A percentile compares a stretch with the other conserved stretches of the same genome.
Evolutionary conservation across 2,113 vertebrate genomes (phyloP).

Genomic region (Lipophrys pholis): DNA sequence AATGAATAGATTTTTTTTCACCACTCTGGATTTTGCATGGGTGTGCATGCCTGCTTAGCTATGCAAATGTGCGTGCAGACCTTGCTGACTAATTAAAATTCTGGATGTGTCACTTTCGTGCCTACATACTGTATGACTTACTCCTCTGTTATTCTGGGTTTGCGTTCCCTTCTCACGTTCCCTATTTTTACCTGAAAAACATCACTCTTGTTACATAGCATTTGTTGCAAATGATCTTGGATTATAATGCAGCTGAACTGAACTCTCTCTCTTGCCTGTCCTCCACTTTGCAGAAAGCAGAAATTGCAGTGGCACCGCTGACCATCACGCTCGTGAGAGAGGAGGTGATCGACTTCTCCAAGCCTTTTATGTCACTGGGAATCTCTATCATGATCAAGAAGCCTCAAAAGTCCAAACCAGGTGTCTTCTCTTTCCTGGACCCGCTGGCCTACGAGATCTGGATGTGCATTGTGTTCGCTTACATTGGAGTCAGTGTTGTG

Average conservation of each 20-base stretch:
- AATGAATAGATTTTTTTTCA: conserved; percentile 51
- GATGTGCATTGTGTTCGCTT: conserved; percentile 99
- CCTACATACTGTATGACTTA: conserved; percentile 56
- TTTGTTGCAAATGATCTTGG: background rate
- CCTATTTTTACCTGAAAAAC: background rate
- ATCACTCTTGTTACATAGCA: background rate
- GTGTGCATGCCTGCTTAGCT: background rate
- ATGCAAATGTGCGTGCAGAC: conserved; percentile 34
- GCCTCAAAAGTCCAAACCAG: conserved; percentile 99
- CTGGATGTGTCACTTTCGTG: conserved; percentile 45
- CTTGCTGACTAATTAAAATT: conserved; percentile 57
- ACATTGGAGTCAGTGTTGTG: conserved; percentile 99
- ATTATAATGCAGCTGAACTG: background rate
- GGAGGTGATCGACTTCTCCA: conserved; percentile 99
- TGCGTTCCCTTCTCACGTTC: conserved; percentile 5
- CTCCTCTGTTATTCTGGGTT: conserved; percentile 29
- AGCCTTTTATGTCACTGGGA: conserved; percentile 99
- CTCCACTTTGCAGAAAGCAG: conserved; percentile 90
- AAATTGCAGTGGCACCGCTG: conserved; percentile 97
- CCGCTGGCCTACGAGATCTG: conserved; percentile 99
- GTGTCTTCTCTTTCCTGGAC: conserved; percentile 99
- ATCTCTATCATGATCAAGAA: conserved; percentile 99
- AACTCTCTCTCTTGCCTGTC: background rate
- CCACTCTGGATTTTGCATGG: conserved; percentile 18
- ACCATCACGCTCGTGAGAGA: conserved; percentile 98